These are phyloP conservation scores for Heterohyrax brucei DNA, from an alignment of 2,797 vertebrate genomes.

Conservation along the genomic window DNA sequence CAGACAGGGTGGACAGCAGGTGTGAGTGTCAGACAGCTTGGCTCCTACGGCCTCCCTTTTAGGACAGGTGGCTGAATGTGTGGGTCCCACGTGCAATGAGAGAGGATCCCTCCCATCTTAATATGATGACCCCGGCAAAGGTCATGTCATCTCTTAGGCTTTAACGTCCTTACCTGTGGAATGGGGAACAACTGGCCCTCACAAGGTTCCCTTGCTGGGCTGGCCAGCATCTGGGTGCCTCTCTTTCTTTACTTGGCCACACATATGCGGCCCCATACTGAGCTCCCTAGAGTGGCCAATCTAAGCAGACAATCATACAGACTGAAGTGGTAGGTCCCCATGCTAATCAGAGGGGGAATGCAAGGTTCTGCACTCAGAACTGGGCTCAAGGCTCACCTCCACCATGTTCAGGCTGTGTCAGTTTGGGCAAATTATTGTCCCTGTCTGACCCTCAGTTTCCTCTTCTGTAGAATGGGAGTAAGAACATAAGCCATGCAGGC, in stretches of 20 bases:
- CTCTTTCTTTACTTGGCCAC: not conserved
- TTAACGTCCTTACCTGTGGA: not conserved
- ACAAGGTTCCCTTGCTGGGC: not conserved
- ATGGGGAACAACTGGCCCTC: not conserved
- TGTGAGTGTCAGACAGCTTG: too few relatives aligned
- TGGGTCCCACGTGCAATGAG: not conserved
- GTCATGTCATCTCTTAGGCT: too few relatives aligned
- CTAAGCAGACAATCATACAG: not conserved
- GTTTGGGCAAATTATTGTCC: not conserved
- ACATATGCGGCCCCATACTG: rapidly evolving
- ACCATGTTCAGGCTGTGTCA: not conserved
- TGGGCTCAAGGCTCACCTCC: conserved; percentile 21
- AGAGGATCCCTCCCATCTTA: not conserved
- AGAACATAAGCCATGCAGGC: not conserved
- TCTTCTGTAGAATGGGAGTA: not conserved
- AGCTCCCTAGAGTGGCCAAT: not conserved
- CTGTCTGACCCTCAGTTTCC: conserved; percentile 11
- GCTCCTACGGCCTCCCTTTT: not conserved
- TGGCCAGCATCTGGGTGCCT: not conserved
- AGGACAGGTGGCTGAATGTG: rapidly evolving
- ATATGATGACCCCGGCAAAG: not conserved
- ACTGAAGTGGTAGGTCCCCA: not conserved
- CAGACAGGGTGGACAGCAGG: not conserved
- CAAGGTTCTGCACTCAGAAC: not conserved
- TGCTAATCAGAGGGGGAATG: not conserved